A percentile compares a stretch with the other conserved stretches of the same genome.
phyloP scores from a whole-genome alignment of 2,888 invertebrate species.

The Heliconius sara region DNA sequence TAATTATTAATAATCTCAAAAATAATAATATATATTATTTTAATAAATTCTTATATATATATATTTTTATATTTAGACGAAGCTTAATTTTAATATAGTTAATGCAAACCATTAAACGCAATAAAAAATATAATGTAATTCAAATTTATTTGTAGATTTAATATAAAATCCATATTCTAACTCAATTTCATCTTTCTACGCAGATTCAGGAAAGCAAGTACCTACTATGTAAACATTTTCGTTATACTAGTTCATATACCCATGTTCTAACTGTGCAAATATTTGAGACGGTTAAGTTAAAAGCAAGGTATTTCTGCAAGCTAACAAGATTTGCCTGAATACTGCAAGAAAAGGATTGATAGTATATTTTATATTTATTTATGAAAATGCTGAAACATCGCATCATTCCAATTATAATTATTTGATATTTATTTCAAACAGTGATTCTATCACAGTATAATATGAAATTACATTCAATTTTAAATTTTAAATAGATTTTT shows the following conservation, averaged over 20 bases:
- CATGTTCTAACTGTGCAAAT: background rate
- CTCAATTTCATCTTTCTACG: background rate
- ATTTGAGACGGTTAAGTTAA: constrained; percentile 1
- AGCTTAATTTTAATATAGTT: too few species aligned
- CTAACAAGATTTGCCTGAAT: background rate
- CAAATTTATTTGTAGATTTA: background rate
- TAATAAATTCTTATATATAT: too few species aligned
- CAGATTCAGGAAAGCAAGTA: background rate
- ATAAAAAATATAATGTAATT: too few species aligned
- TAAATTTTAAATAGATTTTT: too few species aligned
- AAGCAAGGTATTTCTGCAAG: background rate
- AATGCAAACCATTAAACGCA: too few species aligned
- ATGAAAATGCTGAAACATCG: background rate
- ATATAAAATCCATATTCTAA: background rate
- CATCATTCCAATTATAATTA: too few species aligned
- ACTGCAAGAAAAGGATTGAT: background rate
- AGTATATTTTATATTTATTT: background rate
- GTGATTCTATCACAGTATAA: too few species aligned
- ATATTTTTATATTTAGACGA: too few species aligned
- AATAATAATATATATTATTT: background rate
- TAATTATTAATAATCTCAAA: background rate
- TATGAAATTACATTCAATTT: too few species aligned
- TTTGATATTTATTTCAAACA: too few species aligned
- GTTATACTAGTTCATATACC: background rate
- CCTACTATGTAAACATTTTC: constrained; percentile 2